Conservation (phyloP, 2,113 vertebrate genomes). For the Chinchilla lanigera region DNA sequence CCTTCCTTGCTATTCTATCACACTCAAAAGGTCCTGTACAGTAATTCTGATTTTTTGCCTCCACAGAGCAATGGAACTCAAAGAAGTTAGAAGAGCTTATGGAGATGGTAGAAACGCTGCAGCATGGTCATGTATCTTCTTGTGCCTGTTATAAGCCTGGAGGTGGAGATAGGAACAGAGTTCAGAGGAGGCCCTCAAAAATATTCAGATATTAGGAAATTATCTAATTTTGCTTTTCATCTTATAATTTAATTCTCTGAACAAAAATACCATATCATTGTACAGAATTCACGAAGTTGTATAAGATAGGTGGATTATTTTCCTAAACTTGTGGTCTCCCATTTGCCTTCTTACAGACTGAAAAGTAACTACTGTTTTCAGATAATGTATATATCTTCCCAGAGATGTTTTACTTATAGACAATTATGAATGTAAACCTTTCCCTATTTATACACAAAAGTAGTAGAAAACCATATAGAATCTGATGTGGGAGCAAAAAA, state of each 20-base stretch:
- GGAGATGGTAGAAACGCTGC: neutral
- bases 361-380: neutral
- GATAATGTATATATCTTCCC: neutral
- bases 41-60: neutral
- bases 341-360: neutral
- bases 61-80: neutral
- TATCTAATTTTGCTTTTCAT: neutral
- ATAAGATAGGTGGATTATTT: neutral
- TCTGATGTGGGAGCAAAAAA: neutral
- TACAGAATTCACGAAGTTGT: slow-evolving; percentile 12
- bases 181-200: neutral
- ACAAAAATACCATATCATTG: neutral
- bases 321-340: neutral
- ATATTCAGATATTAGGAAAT: slow-evolving; percentile 18
- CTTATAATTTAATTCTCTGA: neutral
- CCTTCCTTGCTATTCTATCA: neutral
- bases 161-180: neutral
- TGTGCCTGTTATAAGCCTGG: neutral
- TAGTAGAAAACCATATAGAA: neutral
- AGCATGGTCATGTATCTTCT: neutral
- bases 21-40: neutral
- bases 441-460: neutral
- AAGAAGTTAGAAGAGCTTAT: slow-evolving; percentile 32
- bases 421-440: neutral
- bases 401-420: slow-evolving; percentile 1